Evolutionary conservation across 1,140 invertebrate genomes (phyloP), one percentile per base, ranked within the genome.

Genomic region (Drosophila nebulosa): DNA sequence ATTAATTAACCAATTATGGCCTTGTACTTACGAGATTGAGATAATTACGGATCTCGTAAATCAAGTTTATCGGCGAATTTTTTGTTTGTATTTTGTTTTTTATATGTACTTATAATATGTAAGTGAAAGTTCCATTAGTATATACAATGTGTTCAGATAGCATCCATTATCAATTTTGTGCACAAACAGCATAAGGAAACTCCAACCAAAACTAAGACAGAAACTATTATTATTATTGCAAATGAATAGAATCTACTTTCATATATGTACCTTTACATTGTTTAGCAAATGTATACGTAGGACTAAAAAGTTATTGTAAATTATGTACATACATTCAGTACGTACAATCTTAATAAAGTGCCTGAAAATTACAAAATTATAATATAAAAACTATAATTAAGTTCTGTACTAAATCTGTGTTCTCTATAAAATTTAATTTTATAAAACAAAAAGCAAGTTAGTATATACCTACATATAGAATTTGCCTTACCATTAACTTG

Each of bases 321-420:
- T 74, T 62, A 56, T 46, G 35, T 57, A 58, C 55, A 56, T 55
- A 60, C 56, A 69, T 66, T 67, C 26, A 50, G 65, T 67, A 75
- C 64, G 59, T 74, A 88, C 85, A 78, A 86, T 75, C 78, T 86
- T 68, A 86, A 86, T 88, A 86, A 86, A 88, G 81, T 86, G 83
- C 83, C 83, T 86, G 63, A 74, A 56, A 74, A 75, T 72, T 63
- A 81, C 68, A 66, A 74, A 42, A 51, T 18, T 32, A 22, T 14
- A 30, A 6, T 1, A 30, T 30, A 30, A 9, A 30, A 30, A 30
- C 10, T 9, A 9, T 30, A 30, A 30, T 7, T 30, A 30, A 5
- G 7, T 30, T 2, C 27, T 30, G 10, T 30, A n/a, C n/a, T n/a
- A 30, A 1, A 30, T 9, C 27, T 30, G 6, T 30, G 6, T n/a